Conservation (phyloP, 2,113 vertebrate genomes). For the Callithrix jacchus region DNA sequence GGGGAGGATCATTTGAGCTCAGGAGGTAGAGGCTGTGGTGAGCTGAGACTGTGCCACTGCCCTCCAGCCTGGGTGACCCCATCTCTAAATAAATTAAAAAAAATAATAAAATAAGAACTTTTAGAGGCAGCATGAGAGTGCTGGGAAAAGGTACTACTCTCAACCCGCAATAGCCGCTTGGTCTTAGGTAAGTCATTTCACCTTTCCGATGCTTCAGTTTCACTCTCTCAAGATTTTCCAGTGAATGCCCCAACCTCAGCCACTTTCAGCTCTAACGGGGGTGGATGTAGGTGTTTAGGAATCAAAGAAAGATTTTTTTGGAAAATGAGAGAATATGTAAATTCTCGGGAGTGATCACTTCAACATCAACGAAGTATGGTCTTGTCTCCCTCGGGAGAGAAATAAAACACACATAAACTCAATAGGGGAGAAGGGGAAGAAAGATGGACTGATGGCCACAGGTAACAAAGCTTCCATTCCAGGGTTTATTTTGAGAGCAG, state of each 20-base stretch:
- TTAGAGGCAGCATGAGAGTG: neutral
- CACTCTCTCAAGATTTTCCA: neutral
- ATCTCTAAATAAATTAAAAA: too few relatives aligned
- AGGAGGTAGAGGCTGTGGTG: too few relatives aligned
- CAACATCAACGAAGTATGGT: neutral
- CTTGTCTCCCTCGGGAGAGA: neutral
- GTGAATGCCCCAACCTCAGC: too few relatives aligned
- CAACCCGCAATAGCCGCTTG: neutral
- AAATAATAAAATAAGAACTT: neutral
- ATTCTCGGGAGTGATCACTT: neutral
- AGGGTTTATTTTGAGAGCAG: constrained; percentile 28
- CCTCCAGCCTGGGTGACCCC: too few relatives aligned
- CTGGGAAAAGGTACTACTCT: fast-evolving
- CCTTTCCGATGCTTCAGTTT: neutral
- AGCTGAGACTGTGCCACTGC: too few relatives aligned
- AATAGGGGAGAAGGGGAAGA: neutral
- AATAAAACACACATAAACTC: neutral
- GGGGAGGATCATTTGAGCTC: too few relatives aligned
- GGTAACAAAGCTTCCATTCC: neutral
- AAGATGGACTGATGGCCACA: fast-evolving
- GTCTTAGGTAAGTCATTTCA: neutral
- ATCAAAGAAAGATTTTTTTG: neutral
- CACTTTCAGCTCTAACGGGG: neutral
- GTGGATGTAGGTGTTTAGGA: neutral
- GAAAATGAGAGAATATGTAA: neutral